A percentile compares a stretch with the other conserved stretches of the same genome.
phyloP scores from a whole-genome alignment of 2,888 invertebrate genomes.

The Lacanobia wlatinum region DNA sequence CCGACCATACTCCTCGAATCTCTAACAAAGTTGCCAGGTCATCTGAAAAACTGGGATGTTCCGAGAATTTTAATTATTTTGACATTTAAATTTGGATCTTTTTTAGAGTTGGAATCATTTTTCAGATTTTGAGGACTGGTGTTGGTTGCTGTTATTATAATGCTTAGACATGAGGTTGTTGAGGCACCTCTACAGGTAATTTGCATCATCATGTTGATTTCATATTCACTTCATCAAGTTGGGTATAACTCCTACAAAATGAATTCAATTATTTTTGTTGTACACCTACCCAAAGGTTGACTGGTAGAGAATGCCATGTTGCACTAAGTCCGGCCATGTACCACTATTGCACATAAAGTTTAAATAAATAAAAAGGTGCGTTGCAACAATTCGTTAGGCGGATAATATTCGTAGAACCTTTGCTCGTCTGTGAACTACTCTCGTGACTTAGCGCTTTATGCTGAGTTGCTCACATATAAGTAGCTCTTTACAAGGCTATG shows the following conservation, averaged over 20 bases:
- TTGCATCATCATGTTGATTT: no score
- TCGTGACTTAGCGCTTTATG: background rate
- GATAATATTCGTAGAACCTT: no score
- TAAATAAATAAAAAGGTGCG: no score
- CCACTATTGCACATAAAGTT: no score
- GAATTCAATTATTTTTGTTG: no score
- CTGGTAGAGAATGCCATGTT: no score
- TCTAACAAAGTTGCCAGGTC: conserved; percentile 42
- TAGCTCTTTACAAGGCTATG: background rate
- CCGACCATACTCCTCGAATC: conserved; percentile 22
- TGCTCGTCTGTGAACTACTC: background rate
- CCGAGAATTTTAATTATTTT: conserved; percentile 22
- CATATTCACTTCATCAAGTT: no score
- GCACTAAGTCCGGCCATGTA: no score
- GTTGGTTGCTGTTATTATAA: background rate
- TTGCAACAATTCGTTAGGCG: no score
- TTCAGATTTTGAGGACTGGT: background rate
- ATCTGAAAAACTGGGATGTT: conserved; percentile 22
- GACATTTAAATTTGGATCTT: conserved; percentile 8
- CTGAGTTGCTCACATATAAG: background rate
- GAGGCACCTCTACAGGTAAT: background rate
- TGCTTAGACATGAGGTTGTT: background rate
- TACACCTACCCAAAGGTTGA: no score
- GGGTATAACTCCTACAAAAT: no score
- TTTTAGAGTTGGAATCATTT: conserved; percentile 3